Evolutionary conservation across 2,797 vertebrate genomes (phyloP), one percentile per base, ranked within the genome.

Genomic region (Muscicapa striata): DNA sequence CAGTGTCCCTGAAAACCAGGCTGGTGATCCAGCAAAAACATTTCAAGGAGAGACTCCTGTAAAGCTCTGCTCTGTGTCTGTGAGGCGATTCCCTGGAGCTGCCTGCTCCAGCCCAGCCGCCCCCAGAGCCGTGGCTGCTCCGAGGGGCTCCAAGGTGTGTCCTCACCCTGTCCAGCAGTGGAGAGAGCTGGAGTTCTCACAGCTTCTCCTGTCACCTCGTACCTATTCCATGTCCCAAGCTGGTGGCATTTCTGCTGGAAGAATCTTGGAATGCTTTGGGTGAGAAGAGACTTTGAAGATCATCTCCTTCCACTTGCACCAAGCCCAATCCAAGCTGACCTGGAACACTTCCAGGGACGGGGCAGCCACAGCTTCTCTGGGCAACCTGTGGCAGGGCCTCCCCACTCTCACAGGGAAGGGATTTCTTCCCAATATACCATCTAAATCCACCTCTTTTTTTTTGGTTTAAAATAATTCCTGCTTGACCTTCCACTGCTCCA

Each of bases 31-130:
- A 68, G 58, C 15, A 29, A 18, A 57, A 59, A 29, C 24, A 5
- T 83, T 76, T 41, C 84, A 84, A 92, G 93, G 85, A 82, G 86
- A 80, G 12, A 0, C 19, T 76, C 46, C 21, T 11, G 15, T 10
- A 11, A 15, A 90, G 61, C 74, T 87, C 58, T 0, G 2, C 70
- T 87, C 68, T 43, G 55, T 0, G 0, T 3, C 0, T 0, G 20
- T 15, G 77, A 12, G 0, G 3, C 0, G 1, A 26, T 20, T 40
- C 43, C 73, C 64, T 26, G 64, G 34, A 70, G 48, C 64, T 62
- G 48, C 48, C 17, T 34, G 22, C n/a, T 45, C 59, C 59, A 49
- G 54, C 61, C 80, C 26, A 6, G 36, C 29, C 5, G 23, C 6
- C 16, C 23, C 45, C n/a, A 13, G 67, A 2, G 48, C 36, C 7